Base-by-base conservation (phyloP, 2,888 invertebrate genomes). In the Halictus quadricinctus region DNA sequence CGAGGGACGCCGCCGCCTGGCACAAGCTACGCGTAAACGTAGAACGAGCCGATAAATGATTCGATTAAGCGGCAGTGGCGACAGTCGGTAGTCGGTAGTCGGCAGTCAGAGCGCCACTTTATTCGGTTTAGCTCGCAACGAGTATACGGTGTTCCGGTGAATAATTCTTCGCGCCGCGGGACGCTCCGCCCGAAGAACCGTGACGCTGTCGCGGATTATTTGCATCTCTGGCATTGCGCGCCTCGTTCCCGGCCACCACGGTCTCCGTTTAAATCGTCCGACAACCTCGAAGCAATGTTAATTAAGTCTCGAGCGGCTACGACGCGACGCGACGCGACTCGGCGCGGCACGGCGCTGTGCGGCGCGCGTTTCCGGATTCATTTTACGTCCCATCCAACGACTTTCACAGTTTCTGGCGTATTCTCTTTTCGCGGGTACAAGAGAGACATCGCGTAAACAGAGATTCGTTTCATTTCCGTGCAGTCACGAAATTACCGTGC, bases 121-220 rank as follows among this genome's bases (percentile, higher is more conserved):
- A 82, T 80, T 60, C 82, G 70, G n/a, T 64, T 76, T 72, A 79
- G 77, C 83, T 79, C 72, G 75, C 72, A 5, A 48, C 79, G 41
- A 66, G 43, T 73, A 76, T 76, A 70, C 83, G 60, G 41, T 10
- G 77, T 74, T 60, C 69, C 36, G 15, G 50, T 54, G 70, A 81
- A 82, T 75, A 82, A 75, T 82, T 80, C 48, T 75, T 80, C 82
- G 80, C 82, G 48, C 75, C 58, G 75, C 80, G 70, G 80, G 82
- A 54, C 66, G 5, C n/a, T 29, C 60, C 18, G 8, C 15, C 36
- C 70, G 29, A 25, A 25, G 50, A 60, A 21, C 60, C 29, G 58
- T 58, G 36, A 48, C 80, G 58, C 46, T 46, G 70, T 29, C 72
- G 46, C 66, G 73, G 36, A 73, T 80, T 82, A 64, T 82, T 82